These are phyloP conservation scores for Tubiluchus corallicola DNA, from an alignment of 2,888 invertebrate genomes.

Conservation along the genomic window DNA sequence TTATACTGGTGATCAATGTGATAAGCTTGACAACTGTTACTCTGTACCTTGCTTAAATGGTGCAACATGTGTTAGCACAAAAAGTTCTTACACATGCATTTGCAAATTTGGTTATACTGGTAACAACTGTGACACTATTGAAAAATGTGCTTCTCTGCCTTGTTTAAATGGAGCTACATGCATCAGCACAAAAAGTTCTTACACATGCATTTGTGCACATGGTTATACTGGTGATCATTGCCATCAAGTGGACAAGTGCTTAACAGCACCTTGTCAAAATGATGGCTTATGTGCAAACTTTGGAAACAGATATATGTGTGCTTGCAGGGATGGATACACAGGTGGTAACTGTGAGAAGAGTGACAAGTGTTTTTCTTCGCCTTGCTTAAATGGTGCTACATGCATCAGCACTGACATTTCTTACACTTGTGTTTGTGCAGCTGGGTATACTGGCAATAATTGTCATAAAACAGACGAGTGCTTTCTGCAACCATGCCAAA, in stretches of 20 bases:
- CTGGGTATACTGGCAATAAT: neutral
- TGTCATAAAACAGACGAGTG: neutral
- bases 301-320: neutral
- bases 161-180: neutral
- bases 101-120: neutral
- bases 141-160: neutral
- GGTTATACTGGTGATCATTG: neutral
- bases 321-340: neutral
- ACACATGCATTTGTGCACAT: neutral
- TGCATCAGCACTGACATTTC: neutral
- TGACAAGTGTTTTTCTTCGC: neutral
- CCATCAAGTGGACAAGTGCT: neutral
- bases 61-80: neutral
- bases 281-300: neutral
- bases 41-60: neutral
- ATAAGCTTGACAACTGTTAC: neutral
- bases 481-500: neutral
- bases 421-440: neutral
- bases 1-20: neutral
- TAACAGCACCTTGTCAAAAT: neutral
- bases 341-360: neutral
- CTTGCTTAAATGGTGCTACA: neutral
- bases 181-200: neutral
- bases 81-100: slow-evolving; percentile 35
- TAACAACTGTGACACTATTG: neutral